These are phyloP conservation scores for Mixornis gularis DNA, from an alignment of 2,113 vertebrate species.

Conservation along the genomic window DNA sequence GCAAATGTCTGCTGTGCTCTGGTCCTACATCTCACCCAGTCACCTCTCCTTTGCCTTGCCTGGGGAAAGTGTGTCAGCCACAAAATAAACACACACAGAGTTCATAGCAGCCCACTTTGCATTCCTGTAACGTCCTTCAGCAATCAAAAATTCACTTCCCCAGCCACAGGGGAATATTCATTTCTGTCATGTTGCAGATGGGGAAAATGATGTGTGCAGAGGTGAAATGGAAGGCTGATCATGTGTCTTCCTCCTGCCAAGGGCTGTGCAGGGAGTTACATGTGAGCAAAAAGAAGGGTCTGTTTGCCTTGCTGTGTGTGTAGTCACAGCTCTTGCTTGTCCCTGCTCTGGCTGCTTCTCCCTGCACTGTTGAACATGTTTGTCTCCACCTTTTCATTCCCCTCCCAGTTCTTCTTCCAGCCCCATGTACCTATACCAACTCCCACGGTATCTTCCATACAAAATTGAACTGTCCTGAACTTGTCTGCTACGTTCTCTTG, in stretches of 20 bases:
- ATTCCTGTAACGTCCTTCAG: not conserved
- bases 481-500: not conserved
- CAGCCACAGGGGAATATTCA: not conserved
- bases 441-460: not conserved
- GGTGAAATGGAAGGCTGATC: not conserved
- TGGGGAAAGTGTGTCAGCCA: not conserved
- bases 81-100: not conserved
- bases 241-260: not conserved
- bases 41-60: not conserved
- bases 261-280: not conserved
- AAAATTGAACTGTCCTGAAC: not conserved
- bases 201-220: not conserved
- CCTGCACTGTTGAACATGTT: not conserved
- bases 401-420: not conserved
- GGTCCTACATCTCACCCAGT: not conserved
- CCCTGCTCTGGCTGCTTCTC: not conserved
- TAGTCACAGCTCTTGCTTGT: not conserved
- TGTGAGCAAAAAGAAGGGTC: not conserved
- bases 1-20: not conserved
- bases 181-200: constrained; percentile 5
- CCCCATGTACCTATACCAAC: not conserved
- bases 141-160: not conserved
- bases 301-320: not conserved
- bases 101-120: not conserved
- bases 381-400: not conserved